Evolutionary conservation across 2,797 vertebrate genomes (phyloP), one percentile per base, ranked within the genome.

Genomic region (Oryzias dopingdopingensis): DNA sequence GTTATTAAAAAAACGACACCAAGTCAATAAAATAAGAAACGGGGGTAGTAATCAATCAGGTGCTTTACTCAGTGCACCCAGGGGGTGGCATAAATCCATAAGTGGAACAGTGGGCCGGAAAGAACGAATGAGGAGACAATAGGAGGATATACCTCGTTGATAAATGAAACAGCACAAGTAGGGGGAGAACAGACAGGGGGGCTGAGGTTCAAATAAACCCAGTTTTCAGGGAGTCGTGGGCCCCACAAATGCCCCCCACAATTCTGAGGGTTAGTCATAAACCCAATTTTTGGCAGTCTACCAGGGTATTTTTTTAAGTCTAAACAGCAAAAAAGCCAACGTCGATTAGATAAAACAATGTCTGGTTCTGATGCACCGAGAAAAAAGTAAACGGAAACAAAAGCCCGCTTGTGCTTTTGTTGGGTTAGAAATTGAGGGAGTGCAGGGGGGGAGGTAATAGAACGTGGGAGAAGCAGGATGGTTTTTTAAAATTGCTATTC

Each of bases 11-110:
- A 32, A 0, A 0, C 4, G 43, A 63, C 70, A 59, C 41, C 2
- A 20, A 84, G 76, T 87, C 80, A 82, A 83, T 86, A 77, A 83
- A 88, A 72, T 69, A 70, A 80, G 77, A 67, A 79, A 65, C 18
- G 40, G 73, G 71, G 85, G 74, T 76, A 72, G 70, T 64, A 79
- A 88, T 89, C 84, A 82, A 89, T 88, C 81, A 83, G 81, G 59
- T 48, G 70, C 81, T 84, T 86, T 83, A 86, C 85, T 84, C 74
- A 74, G 77, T 14, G 12, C 62, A 71, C 76, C 74, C 68, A 54
- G 62, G 79, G 71, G 77, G 65, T 32, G 16, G 49, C 65, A 57
- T 70, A 76, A 81, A 85, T 85, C 85, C 71, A 86, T 85, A 86
- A 80, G 68, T 75, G 67, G 62, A 84, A 83, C 73, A 79, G 65